Evolutionary conservation across 2,113 vertebrate genomes (phyloP), one percentile per base, ranked within the genome.

Genomic region (Rhodinocichla rosea): DNA sequence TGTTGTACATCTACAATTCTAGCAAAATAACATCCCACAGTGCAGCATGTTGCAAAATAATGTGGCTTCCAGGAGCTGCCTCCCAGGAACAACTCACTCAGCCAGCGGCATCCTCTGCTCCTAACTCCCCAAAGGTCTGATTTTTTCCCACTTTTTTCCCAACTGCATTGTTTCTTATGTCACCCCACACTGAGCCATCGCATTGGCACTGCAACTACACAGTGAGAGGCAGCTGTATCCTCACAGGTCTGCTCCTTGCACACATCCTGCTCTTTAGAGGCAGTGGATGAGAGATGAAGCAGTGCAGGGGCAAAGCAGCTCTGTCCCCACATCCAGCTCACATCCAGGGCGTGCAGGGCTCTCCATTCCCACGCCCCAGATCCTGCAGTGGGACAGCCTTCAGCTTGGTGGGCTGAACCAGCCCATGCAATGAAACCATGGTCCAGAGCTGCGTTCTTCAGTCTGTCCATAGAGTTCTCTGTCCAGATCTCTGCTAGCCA

Each of bases 361-460:
- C 39, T 42, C 24, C n/a, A 11, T 30, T 8, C 37, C 40, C 8
- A 9, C 21, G 23, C 5, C 40, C n/a, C 3, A 1, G 33, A 28
- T 9, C 16, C 33, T 5, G 2, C 33, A 57, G 60, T 0, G 4
- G 30, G 19, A 67, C 39, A 47, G 20, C 21, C 20, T 70, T 56
- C 60, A 70, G 35, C 42, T 7, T 17, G 39, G 30, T 35, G 23
- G 1, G 3, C 20, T 82, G 60, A 85, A 53, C 30, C 18, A 85
- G 35, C 19, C 21, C 0, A 0, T 27, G 70, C 33, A 56, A 30
- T 17, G 39, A 28, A 65, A 32, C 10, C 2, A 12, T 2, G 15
- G 16, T 57, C n/a, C 55, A 70, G 39, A 69, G 23, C 21, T 55
- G 33, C 1, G 0, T 50, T 84, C 69, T 56, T 52, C 4, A 2